Evolutionary conservation across 2,797 vertebrate species (phyloP).

Genomic region (Gadopsis marmoratus): DNA sequence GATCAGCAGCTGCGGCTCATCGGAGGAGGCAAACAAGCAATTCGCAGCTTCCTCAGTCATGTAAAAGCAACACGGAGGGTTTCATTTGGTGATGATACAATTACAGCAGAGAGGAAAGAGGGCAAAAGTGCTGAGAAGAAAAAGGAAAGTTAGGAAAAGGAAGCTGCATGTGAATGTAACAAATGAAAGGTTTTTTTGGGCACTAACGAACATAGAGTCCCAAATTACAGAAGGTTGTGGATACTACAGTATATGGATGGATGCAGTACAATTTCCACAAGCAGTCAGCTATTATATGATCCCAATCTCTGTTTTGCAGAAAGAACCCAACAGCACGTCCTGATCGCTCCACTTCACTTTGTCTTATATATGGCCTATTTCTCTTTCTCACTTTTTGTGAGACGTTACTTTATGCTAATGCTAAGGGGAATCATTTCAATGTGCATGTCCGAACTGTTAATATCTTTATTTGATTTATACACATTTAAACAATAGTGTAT

Average conservation of each 20-base stretch:
- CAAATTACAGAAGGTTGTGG: background rate
- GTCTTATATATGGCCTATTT: background rate
- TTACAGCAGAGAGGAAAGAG: background rate
- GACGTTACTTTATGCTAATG: background rate
- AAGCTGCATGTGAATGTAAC: background rate
- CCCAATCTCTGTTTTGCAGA: background rate
- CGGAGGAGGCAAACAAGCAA: constrained; percentile 31
- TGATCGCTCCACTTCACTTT: background rate
- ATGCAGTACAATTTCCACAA: background rate
- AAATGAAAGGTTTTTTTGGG: constrained; percentile 5
- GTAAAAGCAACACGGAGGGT: constrained; percentile 8
- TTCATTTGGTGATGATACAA: constrained; percentile 14
- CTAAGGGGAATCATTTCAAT: background rate
- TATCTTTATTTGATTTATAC: background rate
- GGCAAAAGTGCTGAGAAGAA: background rate
- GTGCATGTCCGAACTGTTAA: background rate
- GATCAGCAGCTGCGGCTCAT: constrained; percentile 46
- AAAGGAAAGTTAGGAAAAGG: background rate
- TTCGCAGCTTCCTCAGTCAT: constrained; percentile 9
- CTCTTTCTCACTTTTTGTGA: background rate
- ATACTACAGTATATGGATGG: background rate
- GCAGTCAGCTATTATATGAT: background rate
- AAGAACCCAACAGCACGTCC: background rate
- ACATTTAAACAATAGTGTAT: too few species aligned
- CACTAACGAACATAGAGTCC: background rate